A percentile compares a stretch with the other conserved stretches of the same genome.
Conservation (phyloP, 2,113 vertebrate species). For the Drymodes brunneopygia region DNA sequence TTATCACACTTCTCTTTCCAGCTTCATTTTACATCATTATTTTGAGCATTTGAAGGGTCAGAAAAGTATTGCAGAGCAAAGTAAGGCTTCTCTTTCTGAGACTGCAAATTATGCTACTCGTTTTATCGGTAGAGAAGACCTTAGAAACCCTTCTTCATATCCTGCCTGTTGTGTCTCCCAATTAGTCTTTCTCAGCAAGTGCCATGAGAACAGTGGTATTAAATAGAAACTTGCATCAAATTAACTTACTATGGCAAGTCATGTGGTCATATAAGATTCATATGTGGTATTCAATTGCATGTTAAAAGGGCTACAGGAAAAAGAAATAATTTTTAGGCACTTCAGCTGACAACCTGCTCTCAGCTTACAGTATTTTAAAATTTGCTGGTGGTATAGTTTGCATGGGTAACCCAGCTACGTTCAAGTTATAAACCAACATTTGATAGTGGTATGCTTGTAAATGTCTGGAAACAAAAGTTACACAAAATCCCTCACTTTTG, state of each 20-base stretch:
- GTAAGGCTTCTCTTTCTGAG: neutral
- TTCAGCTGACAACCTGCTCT: neutral
- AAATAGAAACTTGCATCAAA: neutral
- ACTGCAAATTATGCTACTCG: neutral
- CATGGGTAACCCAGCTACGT: neutral
- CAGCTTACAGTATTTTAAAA: neutral
- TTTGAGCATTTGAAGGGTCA: neutral
- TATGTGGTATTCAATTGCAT: neutral
- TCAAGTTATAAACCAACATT: neutral
- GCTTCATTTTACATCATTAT: neutral
- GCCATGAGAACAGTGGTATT: neutral
- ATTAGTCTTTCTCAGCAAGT: neutral
- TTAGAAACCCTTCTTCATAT: neutral
- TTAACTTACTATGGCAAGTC: neutral
- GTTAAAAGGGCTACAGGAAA: neutral
- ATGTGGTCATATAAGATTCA: neutral
- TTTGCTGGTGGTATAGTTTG: neutral
- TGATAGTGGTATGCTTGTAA: neutral
- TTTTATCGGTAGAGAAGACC: neutral
- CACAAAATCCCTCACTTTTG: neutral
- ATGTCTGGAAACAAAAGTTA: neutral
- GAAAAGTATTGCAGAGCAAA: neutral
- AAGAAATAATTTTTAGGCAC: neutral
- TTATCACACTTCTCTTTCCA: neutral
- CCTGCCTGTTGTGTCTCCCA: neutral